A percentile compares a stretch with the other conserved stretches of the same genome.
phyloP scores from a whole-genome alignment of 2,797 vertebrate genomes.

The Enoplosus armatus region DNA sequence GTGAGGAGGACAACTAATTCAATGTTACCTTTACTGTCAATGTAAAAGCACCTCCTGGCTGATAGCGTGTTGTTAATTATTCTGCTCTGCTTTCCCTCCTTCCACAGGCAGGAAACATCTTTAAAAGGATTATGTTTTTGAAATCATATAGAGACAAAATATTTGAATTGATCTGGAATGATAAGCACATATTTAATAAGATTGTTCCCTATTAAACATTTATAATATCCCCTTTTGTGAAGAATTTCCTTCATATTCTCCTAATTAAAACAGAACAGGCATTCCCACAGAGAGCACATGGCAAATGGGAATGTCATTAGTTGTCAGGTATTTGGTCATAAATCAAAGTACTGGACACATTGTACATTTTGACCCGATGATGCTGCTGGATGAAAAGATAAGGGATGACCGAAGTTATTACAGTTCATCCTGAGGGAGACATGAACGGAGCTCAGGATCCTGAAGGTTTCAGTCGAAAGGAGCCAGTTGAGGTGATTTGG shows the following conservation, averaged over 20 bases:
- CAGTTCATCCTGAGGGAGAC: neutral
- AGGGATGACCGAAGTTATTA: neutral
- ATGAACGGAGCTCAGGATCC: no score
- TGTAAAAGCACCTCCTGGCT: neutral
- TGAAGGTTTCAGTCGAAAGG: no score
- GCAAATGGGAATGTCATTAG: neutral
- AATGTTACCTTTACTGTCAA: neutral
- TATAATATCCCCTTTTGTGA: neutral
- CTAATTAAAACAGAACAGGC: no score
- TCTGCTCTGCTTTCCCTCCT: neutral
- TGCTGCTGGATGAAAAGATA: neutral
- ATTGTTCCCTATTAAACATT: neutral
- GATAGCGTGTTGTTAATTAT: neutral
- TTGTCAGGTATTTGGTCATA: neutral
- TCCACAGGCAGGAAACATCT: neutral
- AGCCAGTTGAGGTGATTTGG: neutral
- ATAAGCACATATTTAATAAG: neutral
- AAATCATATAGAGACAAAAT: neutral
- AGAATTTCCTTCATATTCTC: no score
- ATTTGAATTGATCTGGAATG: neutral
- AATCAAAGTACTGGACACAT: neutral
- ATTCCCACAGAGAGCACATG: no score
- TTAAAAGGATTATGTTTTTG: neutral
- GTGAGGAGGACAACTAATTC: neutral
- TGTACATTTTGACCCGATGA: neutral